Percentiles rank a stretch among this genome's conserved stretches.
These are phyloP conservation scores for Vidua chalybeata DNA, from an alignment of 2,113 vertebrate genomes.

Conservation along the genomic window DNA sequence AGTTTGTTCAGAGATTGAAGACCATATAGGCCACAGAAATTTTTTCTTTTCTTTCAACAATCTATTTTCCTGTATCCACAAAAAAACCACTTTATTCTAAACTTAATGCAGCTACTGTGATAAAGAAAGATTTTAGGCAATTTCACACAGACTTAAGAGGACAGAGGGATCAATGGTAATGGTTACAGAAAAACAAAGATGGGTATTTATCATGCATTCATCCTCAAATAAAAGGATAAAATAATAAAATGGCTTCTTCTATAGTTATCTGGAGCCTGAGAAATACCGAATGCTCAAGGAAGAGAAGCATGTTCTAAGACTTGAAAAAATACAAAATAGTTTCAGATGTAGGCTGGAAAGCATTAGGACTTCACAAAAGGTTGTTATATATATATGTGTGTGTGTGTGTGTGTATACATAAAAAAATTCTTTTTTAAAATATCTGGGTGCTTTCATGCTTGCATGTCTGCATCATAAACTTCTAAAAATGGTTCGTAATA, in stretches of 20 bases:
- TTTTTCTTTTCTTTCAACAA: neutral
- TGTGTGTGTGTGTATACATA: neutral
- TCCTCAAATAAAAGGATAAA: neutral
- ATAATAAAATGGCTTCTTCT: neutral
- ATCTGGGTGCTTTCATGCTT: neutral
- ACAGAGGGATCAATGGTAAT: neutral
- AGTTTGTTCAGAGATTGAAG: neutral
- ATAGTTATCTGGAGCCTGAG: neutral
- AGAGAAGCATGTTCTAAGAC: neutral
- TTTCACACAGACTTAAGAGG: neutral
- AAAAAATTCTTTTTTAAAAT: neutral
- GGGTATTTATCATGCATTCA: neutral
- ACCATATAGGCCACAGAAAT: neutral
- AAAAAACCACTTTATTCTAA: neutral
- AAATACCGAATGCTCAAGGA: neutral
- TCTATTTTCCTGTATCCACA: neutral
- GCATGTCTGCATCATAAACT: slow-evolving; percentile 5
- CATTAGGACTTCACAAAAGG: neutral
- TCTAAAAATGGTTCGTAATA: slow-evolving; percentile 20
- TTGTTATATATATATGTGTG: neutral
- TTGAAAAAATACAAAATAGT: neutral
- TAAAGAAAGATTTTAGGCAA: neutral
- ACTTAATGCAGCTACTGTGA: neutral
- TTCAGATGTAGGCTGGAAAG: neutral
- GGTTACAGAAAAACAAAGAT: neutral